These are phyloP conservation scores for Phrixothrix hirtus DNA, from an alignment of 2,888 invertebrate genomes.

Conservation along the genomic window DNA sequence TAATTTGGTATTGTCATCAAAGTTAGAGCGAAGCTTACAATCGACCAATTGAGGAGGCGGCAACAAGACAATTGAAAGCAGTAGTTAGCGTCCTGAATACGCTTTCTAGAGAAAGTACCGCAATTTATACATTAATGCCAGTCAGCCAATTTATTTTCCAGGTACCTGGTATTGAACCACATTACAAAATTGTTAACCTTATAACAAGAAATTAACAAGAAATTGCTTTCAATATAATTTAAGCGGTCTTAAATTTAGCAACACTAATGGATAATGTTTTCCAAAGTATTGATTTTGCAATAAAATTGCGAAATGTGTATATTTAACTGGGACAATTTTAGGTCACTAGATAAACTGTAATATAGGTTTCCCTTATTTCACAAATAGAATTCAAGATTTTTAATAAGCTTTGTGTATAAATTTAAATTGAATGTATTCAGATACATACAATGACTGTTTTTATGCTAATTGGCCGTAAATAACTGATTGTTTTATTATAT, in stretches of 20 bases:
- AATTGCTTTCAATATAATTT: slow-evolving; percentile 14
- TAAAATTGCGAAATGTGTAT: no score
- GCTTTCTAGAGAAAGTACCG: slow-evolving; percentile 40
- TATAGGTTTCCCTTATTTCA: no score
- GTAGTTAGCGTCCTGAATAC: slow-evolving; percentile 39
- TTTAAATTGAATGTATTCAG: no score
- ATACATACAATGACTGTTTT: no score
- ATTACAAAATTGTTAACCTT: slow-evolving; percentile 11
- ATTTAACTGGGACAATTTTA: no score
- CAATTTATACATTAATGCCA: slow-evolving; percentile 46
- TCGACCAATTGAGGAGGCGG: slow-evolving; percentile 45
- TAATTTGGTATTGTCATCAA: slow-evolving; percentile 46
- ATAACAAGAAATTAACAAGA: slow-evolving; percentile 11
- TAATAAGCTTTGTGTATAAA: no score
- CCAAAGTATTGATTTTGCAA: not conserved
- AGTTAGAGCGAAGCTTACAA: slow-evolving; percentile 42
- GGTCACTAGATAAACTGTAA: no score
- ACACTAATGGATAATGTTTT: not conserved
- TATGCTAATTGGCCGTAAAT: no score
- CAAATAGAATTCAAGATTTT: no score
- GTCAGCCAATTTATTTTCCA: slow-evolving; percentile 38
- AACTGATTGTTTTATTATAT: no score
- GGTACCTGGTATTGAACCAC: slow-evolving; percentile 5
- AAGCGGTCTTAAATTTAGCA: slow-evolving; percentile 10
- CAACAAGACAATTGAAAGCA: slow-evolving; percentile 46